Evolutionary conservation across 2,888 invertebrate species (phyloP).

Genomic region (Mechanitis mazaeus): DNA sequence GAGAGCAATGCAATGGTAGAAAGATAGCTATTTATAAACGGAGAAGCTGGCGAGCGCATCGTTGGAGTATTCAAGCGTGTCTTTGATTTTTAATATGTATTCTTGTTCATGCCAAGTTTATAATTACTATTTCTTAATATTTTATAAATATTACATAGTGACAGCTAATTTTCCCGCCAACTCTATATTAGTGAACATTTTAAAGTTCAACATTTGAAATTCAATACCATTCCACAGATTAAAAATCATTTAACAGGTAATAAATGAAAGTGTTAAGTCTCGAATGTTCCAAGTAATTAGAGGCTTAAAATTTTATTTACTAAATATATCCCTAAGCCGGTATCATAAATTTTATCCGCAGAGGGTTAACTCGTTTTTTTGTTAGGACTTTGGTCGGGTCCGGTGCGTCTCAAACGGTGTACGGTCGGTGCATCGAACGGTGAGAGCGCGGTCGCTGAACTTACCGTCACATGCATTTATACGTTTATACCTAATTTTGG

Average conservation of each 20-base stretch:
- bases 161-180: no score
- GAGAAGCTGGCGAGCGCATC: conserved; percentile 53
- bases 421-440: conserved; percentile 72
- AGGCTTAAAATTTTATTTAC: background rate
- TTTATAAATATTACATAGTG: no score
- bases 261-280: conserved; percentile 12
- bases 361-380: conserved; percentile 33
- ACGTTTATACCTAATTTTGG: conserved; percentile 44
- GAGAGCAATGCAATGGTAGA: conserved; percentile 64
- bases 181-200: no score
- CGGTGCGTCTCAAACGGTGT: conserved; percentile 36
- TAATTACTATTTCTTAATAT: no score
- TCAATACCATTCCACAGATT: no score
- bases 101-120: conserved; percentile 20
- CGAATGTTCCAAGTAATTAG: background rate
- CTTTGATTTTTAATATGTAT: conserved; percentile 51
- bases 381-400: conserved; percentile 33
- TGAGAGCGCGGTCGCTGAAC: conserved; percentile 71
- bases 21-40: conserved; percentile 72
- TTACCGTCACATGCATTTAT: conserved; percentile 64
- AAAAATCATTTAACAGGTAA: no score
- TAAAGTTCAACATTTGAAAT: no score
- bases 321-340: background rate
- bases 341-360: conserved; percentile 13
- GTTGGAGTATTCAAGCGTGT: conserved; percentile 44